phyloP scores from a whole-genome alignment of 2,888 invertebrate species.

The Deroplatys truncata region DNA sequence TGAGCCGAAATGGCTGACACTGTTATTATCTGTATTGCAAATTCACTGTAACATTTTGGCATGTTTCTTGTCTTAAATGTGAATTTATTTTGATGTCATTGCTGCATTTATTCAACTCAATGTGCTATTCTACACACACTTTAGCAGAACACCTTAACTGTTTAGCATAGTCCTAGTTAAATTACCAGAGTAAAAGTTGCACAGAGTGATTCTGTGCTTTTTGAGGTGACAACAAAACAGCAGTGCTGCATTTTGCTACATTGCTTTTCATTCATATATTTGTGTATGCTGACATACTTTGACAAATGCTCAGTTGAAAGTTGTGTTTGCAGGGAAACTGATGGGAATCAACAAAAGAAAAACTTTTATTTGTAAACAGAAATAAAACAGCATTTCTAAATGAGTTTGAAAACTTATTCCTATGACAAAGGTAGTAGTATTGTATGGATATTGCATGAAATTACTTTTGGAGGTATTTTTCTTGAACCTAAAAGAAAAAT shows the following conservation, averaged over 20 bases:
- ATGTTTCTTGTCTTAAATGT: not conserved
- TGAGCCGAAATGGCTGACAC: not conserved
- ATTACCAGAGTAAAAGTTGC: not conserved
- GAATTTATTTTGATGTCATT: not conserved
- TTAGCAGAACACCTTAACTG: not conserved
- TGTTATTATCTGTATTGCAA: not conserved
- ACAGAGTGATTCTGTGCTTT: not conserved
- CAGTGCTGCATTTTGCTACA: not conserved
- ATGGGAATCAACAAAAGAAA: not conserved
- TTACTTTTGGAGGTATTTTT: not conserved
- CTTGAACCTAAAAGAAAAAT: not conserved
- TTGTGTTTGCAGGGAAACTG: not conserved
- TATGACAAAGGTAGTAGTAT: not conserved
- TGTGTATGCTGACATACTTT: not conserved
- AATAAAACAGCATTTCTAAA: not conserved
- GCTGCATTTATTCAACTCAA: not conserved
- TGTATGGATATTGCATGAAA: not conserved
- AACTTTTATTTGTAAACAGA: not conserved
- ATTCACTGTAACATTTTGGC: not conserved
- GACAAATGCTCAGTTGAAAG: not conserved
- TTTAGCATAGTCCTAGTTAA: not conserved
- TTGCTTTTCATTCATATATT: not conserved
- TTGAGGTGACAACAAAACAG: not conserved
- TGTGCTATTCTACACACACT: not conserved
- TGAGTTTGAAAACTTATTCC: not conserved